Percentiles rank a stretch among this genome's conserved stretches.
phyloP scores from a whole-genome alignment of 2,797 vertebrate genomes.

The Cichlasoma orientale region DNA sequence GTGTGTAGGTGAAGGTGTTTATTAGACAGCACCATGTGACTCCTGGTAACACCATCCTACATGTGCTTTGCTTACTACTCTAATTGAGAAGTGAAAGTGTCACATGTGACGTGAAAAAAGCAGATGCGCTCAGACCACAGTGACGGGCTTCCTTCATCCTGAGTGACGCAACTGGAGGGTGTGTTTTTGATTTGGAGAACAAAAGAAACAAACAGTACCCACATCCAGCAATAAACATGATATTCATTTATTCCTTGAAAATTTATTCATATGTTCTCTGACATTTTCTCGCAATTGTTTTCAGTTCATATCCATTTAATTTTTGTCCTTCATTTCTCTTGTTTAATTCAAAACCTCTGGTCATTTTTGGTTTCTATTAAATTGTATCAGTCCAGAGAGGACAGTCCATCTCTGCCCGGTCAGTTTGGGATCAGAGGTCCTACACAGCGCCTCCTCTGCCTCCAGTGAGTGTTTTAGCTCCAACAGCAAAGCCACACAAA shows the following conservation, averaged over 20 bases:
- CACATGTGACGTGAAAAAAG: background rate
- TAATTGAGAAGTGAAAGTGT: constrained; percentile 10
- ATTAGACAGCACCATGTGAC: constrained; percentile 14
- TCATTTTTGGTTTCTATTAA: background rate
- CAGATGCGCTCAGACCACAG: background rate
- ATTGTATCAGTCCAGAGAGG: background rate
- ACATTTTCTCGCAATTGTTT: background rate
- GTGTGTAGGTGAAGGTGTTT: constrained; percentile 21
- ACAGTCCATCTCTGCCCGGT: constrained; percentile 8
- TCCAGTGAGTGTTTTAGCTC: constrained; percentile 49
- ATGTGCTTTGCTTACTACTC: constrained; percentile 23
- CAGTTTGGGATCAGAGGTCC: constrained; percentile 27
- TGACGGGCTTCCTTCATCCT: background rate
- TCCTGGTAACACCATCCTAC: constrained; percentile 38
- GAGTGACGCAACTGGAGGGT: background rate
- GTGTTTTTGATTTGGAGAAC: constrained; percentile 4
- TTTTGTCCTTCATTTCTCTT: background rate
- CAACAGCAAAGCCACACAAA: constrained; percentile 71
- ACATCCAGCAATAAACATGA: background rate
- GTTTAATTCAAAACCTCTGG: background rate
- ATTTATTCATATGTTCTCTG: background rate
- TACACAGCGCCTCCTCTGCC: constrained; percentile 24
- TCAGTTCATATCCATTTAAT: background rate
- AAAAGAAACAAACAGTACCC: background rate
- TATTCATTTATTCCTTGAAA: constrained; percentile 14